Percentiles rank a stretch among this genome's conserved stretches.
Evolutionary conservation across 2,113 vertebrate species (phyloP).

Genomic region (Phaethon lepturus): DNA sequence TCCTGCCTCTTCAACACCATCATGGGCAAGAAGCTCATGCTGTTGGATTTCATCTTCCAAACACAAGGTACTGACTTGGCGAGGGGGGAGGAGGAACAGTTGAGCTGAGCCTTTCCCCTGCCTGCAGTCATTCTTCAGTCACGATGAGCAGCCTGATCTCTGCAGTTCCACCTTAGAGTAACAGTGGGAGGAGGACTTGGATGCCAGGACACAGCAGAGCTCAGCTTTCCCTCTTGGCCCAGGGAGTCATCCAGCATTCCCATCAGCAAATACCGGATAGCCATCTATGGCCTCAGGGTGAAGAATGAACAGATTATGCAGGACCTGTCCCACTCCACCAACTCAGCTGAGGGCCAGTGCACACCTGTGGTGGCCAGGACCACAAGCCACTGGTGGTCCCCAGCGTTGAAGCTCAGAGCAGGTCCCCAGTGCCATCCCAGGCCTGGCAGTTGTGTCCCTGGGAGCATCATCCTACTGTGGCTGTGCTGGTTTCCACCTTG

Average conservation of each 20-base stretch:
- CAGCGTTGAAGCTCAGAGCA: not conserved
- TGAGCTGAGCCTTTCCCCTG: not conserved
- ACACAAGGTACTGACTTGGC: not conserved
- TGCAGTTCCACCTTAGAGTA: not conserved
- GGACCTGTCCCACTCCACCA: not conserved
- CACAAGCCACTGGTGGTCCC: not conserved
- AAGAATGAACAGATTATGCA: not conserved
- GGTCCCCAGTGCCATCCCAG: not conserved
- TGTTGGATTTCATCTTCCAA: not conserved
- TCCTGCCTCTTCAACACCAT: conserved; percentile 11
- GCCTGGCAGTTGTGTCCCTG: no score
- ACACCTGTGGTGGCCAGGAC: not conserved
- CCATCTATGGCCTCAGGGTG: not conserved
- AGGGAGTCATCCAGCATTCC: conserved; percentile 9
- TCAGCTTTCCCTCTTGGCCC: not conserved
- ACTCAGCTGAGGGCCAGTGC: not conserved
- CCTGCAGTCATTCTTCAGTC: not conserved
- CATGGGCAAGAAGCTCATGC: not conserved
- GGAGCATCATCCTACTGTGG: no score
- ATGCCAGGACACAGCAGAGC: fast-evolving
- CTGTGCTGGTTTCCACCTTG: not conserved
- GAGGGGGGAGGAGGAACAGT: no score
- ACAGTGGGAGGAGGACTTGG: no score
- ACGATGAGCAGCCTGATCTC: no score
- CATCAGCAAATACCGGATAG: not conserved